These are phyloP conservation scores for Strongylocentrotus purpuratus DNA, from an alignment of 35 echinoderm and acorn worm species.

Conservation along the genomic window DNA sequence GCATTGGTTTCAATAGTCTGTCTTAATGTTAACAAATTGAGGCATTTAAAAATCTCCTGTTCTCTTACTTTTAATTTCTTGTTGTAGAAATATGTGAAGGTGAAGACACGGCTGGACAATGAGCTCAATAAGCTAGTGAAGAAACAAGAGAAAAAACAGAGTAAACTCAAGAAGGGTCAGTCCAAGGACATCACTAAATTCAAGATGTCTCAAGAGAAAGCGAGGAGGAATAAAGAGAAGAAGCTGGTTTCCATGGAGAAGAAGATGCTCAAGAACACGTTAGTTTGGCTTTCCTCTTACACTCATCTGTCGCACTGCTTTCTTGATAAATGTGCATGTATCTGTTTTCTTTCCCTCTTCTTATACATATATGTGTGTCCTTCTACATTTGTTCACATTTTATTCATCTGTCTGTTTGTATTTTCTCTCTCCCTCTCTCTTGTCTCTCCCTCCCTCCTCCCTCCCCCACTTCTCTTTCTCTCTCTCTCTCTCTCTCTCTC, in stretches of 20 bases:
- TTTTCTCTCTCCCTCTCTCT: too few relatives aligned
- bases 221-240: constrained; percentile 64
- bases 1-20: not conserved
- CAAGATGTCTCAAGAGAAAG: constrained; percentile 61
- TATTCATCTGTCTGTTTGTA: too few relatives aligned
- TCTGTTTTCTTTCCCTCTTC: too few relatives aligned
- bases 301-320: too few relatives aligned
- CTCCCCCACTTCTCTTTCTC: too few relatives aligned
- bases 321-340: too few relatives aligned
- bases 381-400: too few relatives aligned
- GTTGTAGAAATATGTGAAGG: constrained; percentile 86
- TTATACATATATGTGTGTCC: too few relatives aligned
- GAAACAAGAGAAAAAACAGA: constrained; percentile 96
- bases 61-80: not conserved
- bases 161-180: constrained; percentile 86
- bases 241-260: constrained; percentile 65
- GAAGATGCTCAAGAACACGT: constrained; percentile 67
- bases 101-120: constrained; percentile 52
- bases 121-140: constrained; percentile 93
- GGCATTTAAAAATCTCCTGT: not conserved
- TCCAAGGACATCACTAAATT: constrained; percentile 71
- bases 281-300: not conserved
- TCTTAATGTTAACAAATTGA: not conserved
- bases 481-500: too few relatives aligned
- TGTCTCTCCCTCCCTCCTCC: too few relatives aligned